Conservation (phyloP, 2,888 invertebrate genomes). For the Pollenia labialis region DNA sequence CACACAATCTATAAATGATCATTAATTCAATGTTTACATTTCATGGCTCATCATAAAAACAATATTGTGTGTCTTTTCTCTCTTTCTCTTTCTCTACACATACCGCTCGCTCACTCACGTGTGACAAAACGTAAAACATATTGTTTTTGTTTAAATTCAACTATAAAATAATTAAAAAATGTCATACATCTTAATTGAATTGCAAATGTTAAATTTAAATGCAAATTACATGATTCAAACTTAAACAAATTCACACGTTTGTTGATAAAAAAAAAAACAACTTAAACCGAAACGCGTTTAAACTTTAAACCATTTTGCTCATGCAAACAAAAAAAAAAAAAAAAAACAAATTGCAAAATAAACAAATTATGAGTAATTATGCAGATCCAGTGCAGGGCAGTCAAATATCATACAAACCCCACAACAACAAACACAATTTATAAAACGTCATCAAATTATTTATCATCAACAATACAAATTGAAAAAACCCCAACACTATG, state of each 20-base stretch:
- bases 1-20: slow-evolving; percentile 47
- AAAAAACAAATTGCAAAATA: neutral
- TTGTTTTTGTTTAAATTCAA: slow-evolving; percentile 28
- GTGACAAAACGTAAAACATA: slow-evolving; percentile 30
- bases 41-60: slow-evolving; percentile 67
- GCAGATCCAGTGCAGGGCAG: slow-evolving; percentile 84
- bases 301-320: slow-evolving; percentile 36
- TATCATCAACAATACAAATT: slow-evolving; percentile 83
- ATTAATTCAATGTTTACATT: slow-evolving; percentile 64
- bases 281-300: slow-evolving; percentile 50
- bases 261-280: slow-evolving; percentile 38
- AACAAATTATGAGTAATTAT: slow-evolving; percentile 72
- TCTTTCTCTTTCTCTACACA: slow-evolving; percentile 52
- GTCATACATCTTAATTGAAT: slow-evolving; percentile 35
- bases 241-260: slow-evolving; percentile 30
- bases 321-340: slow-evolving; percentile 12
- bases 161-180: slow-evolving; percentile 13
- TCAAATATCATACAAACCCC: slow-evolving; percentile 74
- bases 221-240: slow-evolving; percentile 47
- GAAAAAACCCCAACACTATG: slow-evolving; percentile 83
- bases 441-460: slow-evolving; percentile 80
- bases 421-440: slow-evolving; percentile 69
- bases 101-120: slow-evolving; percentile 47
- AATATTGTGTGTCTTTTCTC: slow-evolving; percentile 69
- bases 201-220: slow-evolving; percentile 31